phyloP scores from a whole-genome alignment of 2,113 vertebrate genomes.

The Heloderma charlesbogerti region DNA sequence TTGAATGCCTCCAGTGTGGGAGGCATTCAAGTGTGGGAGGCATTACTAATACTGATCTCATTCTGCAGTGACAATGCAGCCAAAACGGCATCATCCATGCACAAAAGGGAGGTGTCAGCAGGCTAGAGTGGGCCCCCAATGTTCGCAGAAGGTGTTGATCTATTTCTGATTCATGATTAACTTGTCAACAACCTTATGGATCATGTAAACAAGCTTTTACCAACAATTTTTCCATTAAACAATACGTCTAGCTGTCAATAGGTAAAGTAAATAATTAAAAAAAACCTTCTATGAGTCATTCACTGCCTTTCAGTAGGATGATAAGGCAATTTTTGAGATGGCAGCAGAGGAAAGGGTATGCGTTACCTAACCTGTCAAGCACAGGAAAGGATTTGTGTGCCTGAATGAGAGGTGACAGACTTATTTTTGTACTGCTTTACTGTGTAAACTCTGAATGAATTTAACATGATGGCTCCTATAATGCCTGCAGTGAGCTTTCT shows the following conservation, averaged over 20 bases:
- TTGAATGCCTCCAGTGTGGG: too few species aligned
- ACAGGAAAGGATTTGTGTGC: constrained; percentile 19
- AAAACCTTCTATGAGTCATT: background rate
- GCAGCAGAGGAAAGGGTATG: background rate
- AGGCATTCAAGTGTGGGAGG: too few species aligned
- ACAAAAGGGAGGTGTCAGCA: too few species aligned
- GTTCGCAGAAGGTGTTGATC: background rate
- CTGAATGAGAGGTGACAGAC: background rate
- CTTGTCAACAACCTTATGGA: background rate
- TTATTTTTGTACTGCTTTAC: constrained; percentile 5
- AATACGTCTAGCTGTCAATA: background rate
- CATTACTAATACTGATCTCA: too few species aligned
- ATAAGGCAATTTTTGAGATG: background rate
- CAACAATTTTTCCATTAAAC: too few species aligned
- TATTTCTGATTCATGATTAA: background rate
- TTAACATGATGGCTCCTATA: constrained; percentile 10
- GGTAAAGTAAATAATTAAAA: background rate
- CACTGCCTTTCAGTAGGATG: background rate
- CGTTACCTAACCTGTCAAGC: constrained; percentile 22
- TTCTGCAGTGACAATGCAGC: too few species aligned
- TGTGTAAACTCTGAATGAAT: constrained; percentile 37
- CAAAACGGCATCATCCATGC: too few species aligned
- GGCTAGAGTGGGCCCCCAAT: too few species aligned
- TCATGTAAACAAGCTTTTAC: background rate
- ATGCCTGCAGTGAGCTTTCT: background rate